Evolutionary conservation across 2,113 vertebrate species (phyloP), one percentile per base, ranked within the genome.

Genomic region (Scartelaos histophorus): DNA sequence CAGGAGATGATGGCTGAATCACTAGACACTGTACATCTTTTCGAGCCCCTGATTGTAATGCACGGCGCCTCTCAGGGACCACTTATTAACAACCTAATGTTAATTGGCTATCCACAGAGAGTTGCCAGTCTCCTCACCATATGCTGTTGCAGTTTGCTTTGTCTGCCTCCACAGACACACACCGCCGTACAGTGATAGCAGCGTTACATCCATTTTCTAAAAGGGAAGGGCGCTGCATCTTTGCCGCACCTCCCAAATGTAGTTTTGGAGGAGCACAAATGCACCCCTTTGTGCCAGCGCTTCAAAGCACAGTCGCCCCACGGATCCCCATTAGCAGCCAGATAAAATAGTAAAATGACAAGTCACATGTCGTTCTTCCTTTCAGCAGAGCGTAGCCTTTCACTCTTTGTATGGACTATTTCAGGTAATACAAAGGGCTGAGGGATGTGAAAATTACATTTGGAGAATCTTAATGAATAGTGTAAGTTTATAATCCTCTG

Each of bases 101-200:
- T 89, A 87, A 88, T 88, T 77, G 83, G 69, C 70, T 1, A 53
- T 86, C 87, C 68, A 17, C 69, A 22, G 85, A 88, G 85, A 86
- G 61, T 47, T 71, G 60, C 29, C 78, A 34, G 66, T 67, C 78
- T 74, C 62, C 70, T 76, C 76, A 57, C 88, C 84, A 87, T 78
- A 86, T 87, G 89, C 74, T 80, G 25, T 70, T 1, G 71, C 79
- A 58, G 73, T 76, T 53, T 73, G 35, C 75, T 81, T 72, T 74
- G 73, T 82, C 71, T 76, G 29, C 76, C 74, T 82, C 58, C 69
- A 60, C 68, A 61, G 75, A 16, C 75, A 68, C 24, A 75, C 24
- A 58, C 65, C 3, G 43, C 46, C 74, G 7, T 54, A 80, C 58
- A 15, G 61, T 75, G 70, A 73, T 15, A 69, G 78, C 69, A 74